Base-by-base conservation (phyloP, 1,140 invertebrate genomes). In the Lasaia peninsularis region DNA sequence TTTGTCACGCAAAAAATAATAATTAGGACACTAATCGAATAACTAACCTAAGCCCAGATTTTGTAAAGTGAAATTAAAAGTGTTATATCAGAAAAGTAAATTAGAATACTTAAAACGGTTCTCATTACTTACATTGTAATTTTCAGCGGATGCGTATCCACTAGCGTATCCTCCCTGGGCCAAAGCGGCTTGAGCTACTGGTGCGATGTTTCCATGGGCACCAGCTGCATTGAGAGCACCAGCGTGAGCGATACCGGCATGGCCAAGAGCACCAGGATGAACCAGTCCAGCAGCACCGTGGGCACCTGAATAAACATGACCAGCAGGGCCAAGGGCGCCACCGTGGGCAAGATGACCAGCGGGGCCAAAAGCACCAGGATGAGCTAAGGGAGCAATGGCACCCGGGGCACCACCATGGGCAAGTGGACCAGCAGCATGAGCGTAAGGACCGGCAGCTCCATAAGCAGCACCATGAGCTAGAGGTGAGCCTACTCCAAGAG, bases 111-210 rank as follows among this genome's bases (percentile, higher is more conserved):
- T 6, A 28, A 0, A 28, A 28, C 5, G 24, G 24, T 3, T 28
- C 8, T 28, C 24, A 6, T 7, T 63, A 74, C 77, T 64, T 73
- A 86, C 83, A 49, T 79, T 81, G 58, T 78, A 81, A 33, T 79
- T 76, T 44, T 76, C 66, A 55, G 55, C 58, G 37, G 44, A 48
- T n/a, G 44, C 44, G 21, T 56, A 56, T 48, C 53, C 35, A 31
- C 37, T 44, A 31, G 53, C 53, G 18, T 56, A 44, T 1, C 21
- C 24, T 44, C 37, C 37, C 11, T 56, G 40, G 14, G 11, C 28
- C 32, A 56, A 56, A 7, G 53, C 48, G 18, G 37, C 28, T 32
- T 56, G 55, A 18, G 54, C 56, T 18, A 48, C 20, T 48, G 20
- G 44, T 48, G 44, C 20, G 10, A 48, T n/a, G 5, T 48, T 24